Base-by-base conservation (phyloP, 2,797 vertebrate species). In the Pteronotus mesoamericanus region DNA sequence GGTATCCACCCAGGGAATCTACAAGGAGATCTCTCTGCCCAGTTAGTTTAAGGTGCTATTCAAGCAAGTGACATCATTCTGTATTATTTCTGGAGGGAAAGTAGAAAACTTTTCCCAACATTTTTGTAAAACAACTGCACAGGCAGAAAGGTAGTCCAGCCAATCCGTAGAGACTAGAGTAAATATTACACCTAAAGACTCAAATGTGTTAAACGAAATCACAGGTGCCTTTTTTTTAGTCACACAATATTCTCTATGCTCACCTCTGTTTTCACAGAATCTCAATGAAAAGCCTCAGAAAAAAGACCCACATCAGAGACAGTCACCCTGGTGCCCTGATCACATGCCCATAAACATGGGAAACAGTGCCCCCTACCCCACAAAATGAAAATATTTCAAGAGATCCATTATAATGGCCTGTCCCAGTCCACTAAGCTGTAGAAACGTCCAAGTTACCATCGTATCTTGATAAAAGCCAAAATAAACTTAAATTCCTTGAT, bases 401-500 rank as follows among this genome's bases (percentile, higher is more conserved):
- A 57, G 44, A 84, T 9, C 68, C 48, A 66, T 18, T 14, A 9
- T 0, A 3, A 69, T 1, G 26, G 39, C 12, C 53, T 42, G 11
- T 78, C 11, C 37, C 39, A 53, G 34, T 55, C 9, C 6, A 42
- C 12, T 22, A 77, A 53, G n/a, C 19, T 34, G 34, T 1, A 66
- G 68, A 72, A 3, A 18, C 11, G 1, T 19, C 59, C 6, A 57
- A 37, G 18, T n/a, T 37, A 82, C n/a, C n/a, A 29, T 16, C 3
- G 3, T 39, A 51, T 64, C 72, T 5, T 78, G 1, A 15, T 64
- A 87, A 84, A 95, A 68, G 37, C 2, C 51, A 83, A 93, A 44
- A 84, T 12, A 57, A 84, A 91, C n/a, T 79, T 48, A 51, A 89
- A 89, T 72, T 55, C 32, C 32, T 91, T 82, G 61, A 32, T 80